Evolutionary conservation across 1,140 invertebrate genomes (phyloP), one percentile per base, ranked within the genome.

Genomic region (Phortica variegata): DNA sequence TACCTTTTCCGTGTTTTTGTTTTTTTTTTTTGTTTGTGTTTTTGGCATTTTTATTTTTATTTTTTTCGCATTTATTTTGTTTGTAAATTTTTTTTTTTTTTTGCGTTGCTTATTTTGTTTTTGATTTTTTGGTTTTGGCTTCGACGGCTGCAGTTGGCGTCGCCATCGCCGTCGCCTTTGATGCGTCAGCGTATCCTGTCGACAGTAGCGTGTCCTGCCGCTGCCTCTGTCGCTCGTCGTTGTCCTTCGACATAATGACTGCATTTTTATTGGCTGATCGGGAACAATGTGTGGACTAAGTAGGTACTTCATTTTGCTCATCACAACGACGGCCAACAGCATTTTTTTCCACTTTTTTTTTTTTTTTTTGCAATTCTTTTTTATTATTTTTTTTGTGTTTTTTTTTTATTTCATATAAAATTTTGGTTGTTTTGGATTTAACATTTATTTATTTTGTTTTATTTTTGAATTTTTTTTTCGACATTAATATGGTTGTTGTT

Each of bases 231-330:
- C 62, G 60, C 62, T 59, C 61, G 63, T n/a, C n/a, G n/a, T n/a
- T n/a, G n/a, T n/a, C n/a, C n/a, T n/a, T n/a, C n/a, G n/a, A n/a
- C n/a, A 47, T 52, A 47, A 52, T 52, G 54, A 62, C 71, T 72
- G 71, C 60, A 66, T 74, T 74, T 74, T 74, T 74, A 74, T 74
- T 74, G 71, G 71, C 65, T 74, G 66, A 52, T 54, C 41, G 54
- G 52, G 43, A 56, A 56, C 49, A 56, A 50, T 50, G 41, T 44
- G 36, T 48, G 55, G 51, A 41, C 54, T 73, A 73, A 73, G 70
- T 73, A 73, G 70, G 61, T 56, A 52, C 36, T 40, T 48, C 41
- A 52, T 54, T 49, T 40, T 53, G 23, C n/a, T n/a, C n/a, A n/a
- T n/a, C n/a, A n/a, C n/a, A n/a, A n/a, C n/a, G n/a, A n/a, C n/a